These are phyloP conservation scores for Apostichopus californicus DNA, from an alignment of 35 echinoderm and acorn worm species.

Conservation along the genomic window DNA sequence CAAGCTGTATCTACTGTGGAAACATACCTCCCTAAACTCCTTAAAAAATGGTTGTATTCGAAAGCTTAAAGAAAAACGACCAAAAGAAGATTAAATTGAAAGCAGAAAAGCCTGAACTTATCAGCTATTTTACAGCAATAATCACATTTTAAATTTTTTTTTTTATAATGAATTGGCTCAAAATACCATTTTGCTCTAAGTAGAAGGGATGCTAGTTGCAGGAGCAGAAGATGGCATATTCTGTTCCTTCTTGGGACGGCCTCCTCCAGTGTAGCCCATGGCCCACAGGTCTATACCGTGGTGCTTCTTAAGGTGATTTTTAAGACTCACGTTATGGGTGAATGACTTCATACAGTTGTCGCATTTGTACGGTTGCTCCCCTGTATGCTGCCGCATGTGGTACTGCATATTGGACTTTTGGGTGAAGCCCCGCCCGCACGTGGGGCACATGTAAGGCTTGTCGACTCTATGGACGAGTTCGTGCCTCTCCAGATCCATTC, in stretches of 20 bases:
- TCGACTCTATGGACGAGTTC: constrained; percentile 44
- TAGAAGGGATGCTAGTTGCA: neutral
- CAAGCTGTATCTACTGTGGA: neutral
- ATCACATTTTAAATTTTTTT: too few relatives aligned
- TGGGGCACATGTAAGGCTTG: constrained; percentile 53
- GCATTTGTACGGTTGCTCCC: constrained; percentile 63
- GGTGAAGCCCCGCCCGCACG: constrained; percentile 51
- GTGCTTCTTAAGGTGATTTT: constrained; percentile 54
- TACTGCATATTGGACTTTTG: constrained; percentile 52
- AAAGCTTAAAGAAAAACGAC: neutral
- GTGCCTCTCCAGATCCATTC: constrained; percentile 45
- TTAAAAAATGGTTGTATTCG: neutral
- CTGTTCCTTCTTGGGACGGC: constrained; percentile 49
- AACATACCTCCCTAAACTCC: too few relatives aligned
- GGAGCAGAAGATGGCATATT: neutral
- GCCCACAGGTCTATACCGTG: constrained; percentile 65
- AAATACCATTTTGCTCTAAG: neutral
- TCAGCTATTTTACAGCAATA: too few relatives aligned
- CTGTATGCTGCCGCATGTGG: constrained; percentile 59
- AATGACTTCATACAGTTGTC: constrained; percentile 60
- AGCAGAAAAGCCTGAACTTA: too few relatives aligned
- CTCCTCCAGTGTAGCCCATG: constrained; percentile 55
- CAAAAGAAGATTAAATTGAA: too few relatives aligned
- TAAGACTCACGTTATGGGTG: constrained; percentile 65
- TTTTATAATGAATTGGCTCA: too few relatives aligned